Percentiles rank a stretch among this genome's conserved stretches.
Evolutionary conservation across 2,113 vertebrate genomes (phyloP).

Genomic region (Pseudonaja textilis): DNA sequence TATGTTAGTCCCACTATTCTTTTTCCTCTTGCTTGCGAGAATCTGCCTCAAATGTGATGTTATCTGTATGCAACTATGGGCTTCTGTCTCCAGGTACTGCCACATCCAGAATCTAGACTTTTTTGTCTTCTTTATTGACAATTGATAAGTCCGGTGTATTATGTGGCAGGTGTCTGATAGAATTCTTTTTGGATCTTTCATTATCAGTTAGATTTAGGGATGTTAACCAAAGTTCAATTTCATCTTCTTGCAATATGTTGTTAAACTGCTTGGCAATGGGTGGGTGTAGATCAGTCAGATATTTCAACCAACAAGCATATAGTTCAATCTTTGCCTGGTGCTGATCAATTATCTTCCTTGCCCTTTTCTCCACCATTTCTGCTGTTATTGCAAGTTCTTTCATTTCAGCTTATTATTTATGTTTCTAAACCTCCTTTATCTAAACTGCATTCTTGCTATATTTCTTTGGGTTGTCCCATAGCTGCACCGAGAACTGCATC

Average conservation of each 20-base stretch:
- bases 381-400: background rate
- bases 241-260: background rate
- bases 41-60: background rate
- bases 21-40: background rate
- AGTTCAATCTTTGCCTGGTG: background rate
- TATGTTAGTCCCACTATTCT: background rate
- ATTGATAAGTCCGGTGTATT: background rate
- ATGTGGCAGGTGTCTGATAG: background rate
- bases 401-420: background rate
- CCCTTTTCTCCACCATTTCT: background rate
- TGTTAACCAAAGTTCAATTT: background rate
- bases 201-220: background rate
- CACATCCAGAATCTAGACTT: background rate
- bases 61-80: background rate
- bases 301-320: background rate
- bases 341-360: background rate
- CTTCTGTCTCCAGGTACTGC: background rate
- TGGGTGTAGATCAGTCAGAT: background rate
- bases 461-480: background rate
- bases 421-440: background rate
- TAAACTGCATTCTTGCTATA: background rate
- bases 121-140: background rate
- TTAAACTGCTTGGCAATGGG: background rate
- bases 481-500: background rate
- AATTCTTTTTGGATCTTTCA: background rate